Conservation (phyloP, 2,113 vertebrate species). For the Reinhardtius hippoglossoides region DNA sequence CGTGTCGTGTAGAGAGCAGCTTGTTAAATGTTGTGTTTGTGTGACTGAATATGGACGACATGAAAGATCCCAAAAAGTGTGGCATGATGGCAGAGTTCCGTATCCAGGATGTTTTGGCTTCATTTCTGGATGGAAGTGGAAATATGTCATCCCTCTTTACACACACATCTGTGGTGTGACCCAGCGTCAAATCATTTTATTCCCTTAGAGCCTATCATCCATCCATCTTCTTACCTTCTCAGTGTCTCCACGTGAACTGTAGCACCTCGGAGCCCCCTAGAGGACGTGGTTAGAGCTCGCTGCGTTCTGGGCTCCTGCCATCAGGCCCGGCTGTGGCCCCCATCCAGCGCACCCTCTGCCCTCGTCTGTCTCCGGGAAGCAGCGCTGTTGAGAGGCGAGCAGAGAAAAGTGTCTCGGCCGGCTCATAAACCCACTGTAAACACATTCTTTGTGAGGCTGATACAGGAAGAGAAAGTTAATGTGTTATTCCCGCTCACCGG, state of each 20-base stretch:
- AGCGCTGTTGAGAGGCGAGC: slow-evolving; percentile 61
- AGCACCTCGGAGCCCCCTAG: slow-evolving; percentile 69
- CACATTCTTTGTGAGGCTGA: slow-evolving; percentile 57
- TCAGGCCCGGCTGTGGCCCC: slow-evolving; percentile 71
- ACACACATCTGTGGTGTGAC: too few species aligned
- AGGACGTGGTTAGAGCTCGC: slow-evolving; percentile 63
- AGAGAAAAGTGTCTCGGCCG: slow-evolving; percentile 50
- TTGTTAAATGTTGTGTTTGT: background rate
- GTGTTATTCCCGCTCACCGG: slow-evolving; percentile 45
- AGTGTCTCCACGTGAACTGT: slow-evolving; percentile 79
- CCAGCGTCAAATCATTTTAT: background rate
- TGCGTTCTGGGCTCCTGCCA: slow-evolving; percentile 73
- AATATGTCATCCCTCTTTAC: too few species aligned
- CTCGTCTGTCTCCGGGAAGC: slow-evolving; percentile 39
- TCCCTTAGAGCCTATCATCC: background rate
- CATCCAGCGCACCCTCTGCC: slow-evolving; percentile 57
- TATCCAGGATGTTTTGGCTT: too few species aligned
- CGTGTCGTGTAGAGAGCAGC: background rate
- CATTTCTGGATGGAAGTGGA: too few species aligned
- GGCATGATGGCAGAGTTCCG: too few species aligned
- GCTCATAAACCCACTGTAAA: slow-evolving; percentile 75
- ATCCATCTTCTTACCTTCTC: slow-evolving; percentile 69
- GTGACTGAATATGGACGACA: too few species aligned
- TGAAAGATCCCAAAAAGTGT: too few species aligned
- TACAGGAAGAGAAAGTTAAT: slow-evolving; percentile 55